Base-by-base conservation (phyloP, 2,113 vertebrate genomes). In the Oenanthe melanoleuca region DNA sequence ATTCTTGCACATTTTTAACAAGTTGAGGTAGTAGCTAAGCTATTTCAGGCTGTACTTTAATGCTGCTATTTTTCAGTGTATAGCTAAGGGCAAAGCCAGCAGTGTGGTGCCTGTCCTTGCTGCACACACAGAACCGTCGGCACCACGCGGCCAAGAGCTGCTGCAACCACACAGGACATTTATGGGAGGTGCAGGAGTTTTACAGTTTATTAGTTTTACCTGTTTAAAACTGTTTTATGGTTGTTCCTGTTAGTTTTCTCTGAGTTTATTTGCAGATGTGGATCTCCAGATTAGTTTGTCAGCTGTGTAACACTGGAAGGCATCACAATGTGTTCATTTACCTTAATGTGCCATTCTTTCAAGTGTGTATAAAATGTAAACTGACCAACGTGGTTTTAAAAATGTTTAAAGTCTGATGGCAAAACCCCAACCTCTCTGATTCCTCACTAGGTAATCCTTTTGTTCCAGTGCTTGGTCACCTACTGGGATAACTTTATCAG, bases 1-100 rank as follows among this genome's bases (percentile, higher is more conserved):
- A 42, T 69, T 94, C 94, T 94, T 93, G 93, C 92, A 94, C 93
- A 94, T 18, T 74, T 82, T 66, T 60, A 83, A 69, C 77, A 29
- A 80, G 88, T 10, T 52, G 89, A 94, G 93, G 85, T 52, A 88
- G 92, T 66, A 66, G 93, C 93, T 88, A 12, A 75, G 75, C 79
- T 88, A 16, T 92, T 82, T 45, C 81, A 60, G 88, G 95, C 94
- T 95, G 81, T 96, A 59, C 44, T 73, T 74, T 52, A 45, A 52
- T 86, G 92, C 96, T 97, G 95, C 93, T 94, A 4, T 77, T 77
- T 93, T 88, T 60, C 86, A 52, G 3, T 83, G 63, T 73, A 24
- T 73, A 40, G 88, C 87, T 64, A 61, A 71, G 72, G 92, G 92
- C 95, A 56, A 3, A 11, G 0, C 1, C 52, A 64, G 81, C 71